phyloP scores from a whole-genome alignment of 2,113 vertebrate species.

The Lepus americanus region DNA sequence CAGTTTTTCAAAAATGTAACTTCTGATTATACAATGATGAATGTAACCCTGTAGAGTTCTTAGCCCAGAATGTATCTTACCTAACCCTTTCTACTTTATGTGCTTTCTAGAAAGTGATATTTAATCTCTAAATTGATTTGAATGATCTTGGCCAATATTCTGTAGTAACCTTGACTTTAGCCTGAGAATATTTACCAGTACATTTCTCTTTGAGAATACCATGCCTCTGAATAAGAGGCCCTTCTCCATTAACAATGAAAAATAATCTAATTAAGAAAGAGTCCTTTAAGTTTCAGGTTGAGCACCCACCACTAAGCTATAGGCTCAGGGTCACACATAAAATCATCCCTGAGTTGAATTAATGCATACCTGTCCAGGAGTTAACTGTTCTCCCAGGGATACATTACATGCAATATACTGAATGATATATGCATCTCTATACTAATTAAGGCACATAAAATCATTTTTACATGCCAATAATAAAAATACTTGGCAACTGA shows the following conservation, averaged over 20 bases:
- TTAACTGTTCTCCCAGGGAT: background rate
- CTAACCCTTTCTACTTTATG: background rate
- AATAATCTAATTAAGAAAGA: background rate
- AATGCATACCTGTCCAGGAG: background rate
- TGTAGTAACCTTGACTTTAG: background rate
- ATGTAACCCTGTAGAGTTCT: background rate
- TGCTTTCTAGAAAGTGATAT: background rate
- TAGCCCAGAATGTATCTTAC: background rate
- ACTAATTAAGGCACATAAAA: background rate
- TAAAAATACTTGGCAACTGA: background rate
- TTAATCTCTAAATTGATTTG: background rate
- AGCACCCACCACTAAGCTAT: background rate
- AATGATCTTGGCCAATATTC: background rate
- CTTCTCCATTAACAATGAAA: background rate
- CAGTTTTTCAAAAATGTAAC: background rate
- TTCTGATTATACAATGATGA: background rate
- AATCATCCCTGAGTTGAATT: background rate
- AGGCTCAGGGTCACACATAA: background rate
- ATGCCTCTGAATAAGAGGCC: background rate
- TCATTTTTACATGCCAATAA: background rate
- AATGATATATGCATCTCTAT: background rate
- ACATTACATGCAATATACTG: background rate
- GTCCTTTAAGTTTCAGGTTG: background rate
- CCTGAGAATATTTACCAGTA: background rate
- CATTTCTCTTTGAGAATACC: background rate